Evolutionary conservation across 2,113 vertebrate species (phyloP).

Genomic region (Muntiacus reevesi): DNA sequence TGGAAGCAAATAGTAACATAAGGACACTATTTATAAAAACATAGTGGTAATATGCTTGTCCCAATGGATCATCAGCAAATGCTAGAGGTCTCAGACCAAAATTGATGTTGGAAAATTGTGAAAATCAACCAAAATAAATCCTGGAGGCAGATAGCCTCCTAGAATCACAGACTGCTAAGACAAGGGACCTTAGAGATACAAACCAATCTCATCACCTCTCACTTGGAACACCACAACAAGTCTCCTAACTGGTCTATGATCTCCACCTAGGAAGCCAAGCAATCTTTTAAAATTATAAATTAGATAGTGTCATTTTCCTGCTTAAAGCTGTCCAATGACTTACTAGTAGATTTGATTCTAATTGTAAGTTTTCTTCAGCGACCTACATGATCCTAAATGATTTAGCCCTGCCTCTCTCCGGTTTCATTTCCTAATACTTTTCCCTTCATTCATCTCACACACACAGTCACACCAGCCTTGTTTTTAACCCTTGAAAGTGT

Average conservation of each 20-base stretch:
- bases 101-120: not conserved
- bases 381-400: not conserved
- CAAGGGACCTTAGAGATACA: not conserved
- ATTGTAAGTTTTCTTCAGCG: not conserved
- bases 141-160: not conserved
- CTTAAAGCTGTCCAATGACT: not conserved
- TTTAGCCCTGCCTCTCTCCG: not conserved
- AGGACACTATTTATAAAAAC: not conserved
- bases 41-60: not conserved
- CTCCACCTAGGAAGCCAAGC: not conserved
- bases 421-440: conserved; percentile 4
- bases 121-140: conserved; percentile 34
- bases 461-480: not conserved
- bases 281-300: conserved; percentile 24
- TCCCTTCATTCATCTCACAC: not conserved
- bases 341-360: conserved; percentile 24
- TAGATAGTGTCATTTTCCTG: not conserved
- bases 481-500: conserved; percentile 7
- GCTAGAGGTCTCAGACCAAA: conserved; percentile 15
- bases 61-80: not conserved
- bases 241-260: not conserved
- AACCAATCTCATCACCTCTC: not conserved
- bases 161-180: not conserved
- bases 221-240: not conserved
- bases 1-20: not conserved